Evolutionary conservation across 2,888 invertebrate species (phyloP), one percentile per base, ranked within the genome.

Genomic region (Taenaris catops): DNA sequence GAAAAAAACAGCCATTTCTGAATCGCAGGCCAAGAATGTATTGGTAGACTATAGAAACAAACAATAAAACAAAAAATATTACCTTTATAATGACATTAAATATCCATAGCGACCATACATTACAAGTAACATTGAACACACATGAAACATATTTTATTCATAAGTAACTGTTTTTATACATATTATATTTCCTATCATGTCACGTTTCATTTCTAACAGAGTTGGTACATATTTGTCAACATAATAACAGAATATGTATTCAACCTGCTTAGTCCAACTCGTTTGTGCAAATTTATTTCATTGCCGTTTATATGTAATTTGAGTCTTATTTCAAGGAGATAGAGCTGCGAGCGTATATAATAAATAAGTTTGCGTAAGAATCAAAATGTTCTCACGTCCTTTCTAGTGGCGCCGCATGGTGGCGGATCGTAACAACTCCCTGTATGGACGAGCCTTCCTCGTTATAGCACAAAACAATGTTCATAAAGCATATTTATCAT

Each of bases 171-270:
- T 45, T 40, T 52, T 54, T 52, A 23, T 34, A 27, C 18, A 10
- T 10, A 28, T 34, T 29, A 19, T 18, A 55, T 41, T 58, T 52
- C 12, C 41, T 38, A 34, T 27, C 38, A 38, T 29, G 38, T 27
- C 31, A 38, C 60, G 56, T 66, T 52, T 56, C 51, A 54, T 51
- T 63, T 64, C 58, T 60, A 63, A 63, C 61, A 57, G 58, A 63
- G 62, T 62, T 66, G 65, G 62, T 60, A 67, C 68, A 66, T 71
- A 72, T 71, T 70, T 70, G 79, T 76, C 74, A 71, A 59, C 67
- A 72, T 81, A 79, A 80, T 74, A 74, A 64, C 64, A 60, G 65
- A 72, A 78, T 83, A 75, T 72, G 65, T 79, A 83, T 83, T 81
- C 81, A 66, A 68, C 67, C 36, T 65, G 53, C 61, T 64, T 57